These are phyloP conservation scores for Meloidogyne floridensis DNA, from an alignment of 1,140 invertebrate genomes.

Conservation along the genomic window DNA sequence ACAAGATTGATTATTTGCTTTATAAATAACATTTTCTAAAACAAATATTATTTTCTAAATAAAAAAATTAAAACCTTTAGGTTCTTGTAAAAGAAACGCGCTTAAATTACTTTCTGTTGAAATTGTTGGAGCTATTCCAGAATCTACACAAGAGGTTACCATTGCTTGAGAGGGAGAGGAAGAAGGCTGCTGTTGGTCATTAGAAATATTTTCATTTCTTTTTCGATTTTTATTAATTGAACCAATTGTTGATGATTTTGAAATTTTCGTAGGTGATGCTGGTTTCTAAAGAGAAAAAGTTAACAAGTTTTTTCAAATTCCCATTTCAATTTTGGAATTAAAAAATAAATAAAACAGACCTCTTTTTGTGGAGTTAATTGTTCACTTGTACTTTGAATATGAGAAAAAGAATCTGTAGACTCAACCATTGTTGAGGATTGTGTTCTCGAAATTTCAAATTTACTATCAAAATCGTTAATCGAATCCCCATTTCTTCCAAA, in stretches of 20 bases:
- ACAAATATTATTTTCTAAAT: not conserved
- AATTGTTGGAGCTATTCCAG: slow-evolving; percentile 34
- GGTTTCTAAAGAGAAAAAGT: not conserved
- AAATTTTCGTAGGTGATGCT: not conserved
- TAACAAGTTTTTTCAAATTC: too few species aligned
- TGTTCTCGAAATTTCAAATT: not conserved
- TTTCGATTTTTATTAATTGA: not conserved
- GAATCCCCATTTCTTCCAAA: not conserved
- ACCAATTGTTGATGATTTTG: not conserved
- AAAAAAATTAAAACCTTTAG: not conserved
- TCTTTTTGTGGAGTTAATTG: not conserved
- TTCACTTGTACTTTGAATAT: slow-evolving; percentile 5
- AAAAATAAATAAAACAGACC: not conserved
- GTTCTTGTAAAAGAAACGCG: not conserved
- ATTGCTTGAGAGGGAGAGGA: not conserved
- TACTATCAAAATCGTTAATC: not conserved
- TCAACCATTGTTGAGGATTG: slow-evolving; percentile 4
- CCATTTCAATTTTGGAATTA: not conserved
- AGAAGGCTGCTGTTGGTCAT: not conserved
- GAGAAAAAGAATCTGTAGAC: slow-evolving; percentile 4
- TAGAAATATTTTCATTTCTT: not conserved
- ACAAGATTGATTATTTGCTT: slow-evolving; percentile 2
- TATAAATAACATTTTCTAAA: slow-evolving; percentile 21
- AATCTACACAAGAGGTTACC: slow-evolving; percentile 37
- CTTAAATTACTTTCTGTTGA: slow-evolving; percentile 39